Evolutionary conservation across 2,888 invertebrate species (phyloP), one percentile per base, ranked within the genome.

Genomic region (Eristalis pertinax): DNA sequence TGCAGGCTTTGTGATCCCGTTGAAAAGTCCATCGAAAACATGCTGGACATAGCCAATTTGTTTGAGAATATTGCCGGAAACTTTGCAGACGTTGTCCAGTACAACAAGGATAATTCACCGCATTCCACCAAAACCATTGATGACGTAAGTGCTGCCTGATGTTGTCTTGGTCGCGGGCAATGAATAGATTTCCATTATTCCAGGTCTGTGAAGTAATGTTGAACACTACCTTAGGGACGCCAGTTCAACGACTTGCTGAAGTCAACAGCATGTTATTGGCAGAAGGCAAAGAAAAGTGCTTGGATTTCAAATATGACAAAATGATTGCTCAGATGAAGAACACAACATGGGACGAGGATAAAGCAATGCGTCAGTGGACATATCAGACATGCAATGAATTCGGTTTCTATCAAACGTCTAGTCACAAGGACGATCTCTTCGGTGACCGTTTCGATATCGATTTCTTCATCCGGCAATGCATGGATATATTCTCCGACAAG

Each of bases 371-470:
- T 0, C 97, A 97, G 90, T 99, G 99, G 99, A 96, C 95, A 82
- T 99, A 98, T 92, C 99, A 99, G 93, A 98, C 98, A 0, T 99
- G 99, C 92, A 97, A 97, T 0, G 99, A 99, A 92, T 99, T 99
- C 92, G 99, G 98, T 32, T 99, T 97, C 93, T 99, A 96, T 93
- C 99, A 99, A 94, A 97, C 98, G 0, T 97, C 98, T 0, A 91
- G 91, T 19, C 91, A 92, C n/a, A 90, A 90, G n/a, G 89, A 88
- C 0, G 90, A 90, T 26, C 92, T 95, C 92, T 98, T 98, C 91
- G 97, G 98, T 0, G 94, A 96, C 90, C 93, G 94, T 38, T 97
- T 98, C 89, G 95, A 96, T 0, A 92, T 96, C 0, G 95, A 96
- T 79, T 98, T 96, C 92, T 98, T 96, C 90, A 94, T 96, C 32